A percentile compares a stretch with the other conserved stretches of the same genome.
These are phyloP conservation scores for Falco punctatus DNA, from an alignment of 2,113 vertebrate genomes.

Conservation along the genomic window DNA sequence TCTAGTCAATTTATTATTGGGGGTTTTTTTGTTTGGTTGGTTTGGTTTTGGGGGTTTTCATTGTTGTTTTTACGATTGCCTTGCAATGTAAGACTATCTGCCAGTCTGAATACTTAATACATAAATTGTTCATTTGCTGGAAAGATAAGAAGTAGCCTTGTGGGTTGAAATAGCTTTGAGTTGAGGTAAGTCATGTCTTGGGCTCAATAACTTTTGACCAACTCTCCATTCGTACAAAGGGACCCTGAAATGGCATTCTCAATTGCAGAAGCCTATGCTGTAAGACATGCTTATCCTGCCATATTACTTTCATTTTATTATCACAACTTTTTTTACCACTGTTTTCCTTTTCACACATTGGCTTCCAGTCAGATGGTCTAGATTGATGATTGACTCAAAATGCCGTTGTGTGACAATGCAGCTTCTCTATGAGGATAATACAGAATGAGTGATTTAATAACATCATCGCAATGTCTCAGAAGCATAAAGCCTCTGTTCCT, in stretches of 20 bases:
- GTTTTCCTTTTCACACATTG: not conserved
- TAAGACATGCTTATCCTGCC: not conserved
- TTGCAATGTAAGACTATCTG: not conserved
- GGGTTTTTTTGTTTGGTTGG: not conserved
- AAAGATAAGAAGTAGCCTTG: not conserved
- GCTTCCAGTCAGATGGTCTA: not conserved
- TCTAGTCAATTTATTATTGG: not conserved
- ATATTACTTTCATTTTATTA: not conserved
- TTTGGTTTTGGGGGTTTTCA: not conserved
- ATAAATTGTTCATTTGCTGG: not conserved
- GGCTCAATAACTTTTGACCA: not conserved
- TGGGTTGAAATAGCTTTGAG: not conserved
- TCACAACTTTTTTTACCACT: not conserved
- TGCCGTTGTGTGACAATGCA: not conserved
- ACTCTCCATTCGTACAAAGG: accelerated
- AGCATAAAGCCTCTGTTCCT: not conserved
- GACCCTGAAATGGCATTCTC: not conserved
- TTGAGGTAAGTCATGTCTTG: not conserved
- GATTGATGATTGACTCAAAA: not conserved
- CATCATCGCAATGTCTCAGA: not conserved
- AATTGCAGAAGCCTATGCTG: not conserved
- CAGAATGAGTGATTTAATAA: not conserved
- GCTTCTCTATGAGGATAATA: not conserved
- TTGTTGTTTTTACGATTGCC: not conserved
- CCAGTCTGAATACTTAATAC: not conserved